Evolutionary conservation across 35 echinoderm and acorn worm species (phyloP).

Genomic region (Nesometra sesokonis): DNA sequence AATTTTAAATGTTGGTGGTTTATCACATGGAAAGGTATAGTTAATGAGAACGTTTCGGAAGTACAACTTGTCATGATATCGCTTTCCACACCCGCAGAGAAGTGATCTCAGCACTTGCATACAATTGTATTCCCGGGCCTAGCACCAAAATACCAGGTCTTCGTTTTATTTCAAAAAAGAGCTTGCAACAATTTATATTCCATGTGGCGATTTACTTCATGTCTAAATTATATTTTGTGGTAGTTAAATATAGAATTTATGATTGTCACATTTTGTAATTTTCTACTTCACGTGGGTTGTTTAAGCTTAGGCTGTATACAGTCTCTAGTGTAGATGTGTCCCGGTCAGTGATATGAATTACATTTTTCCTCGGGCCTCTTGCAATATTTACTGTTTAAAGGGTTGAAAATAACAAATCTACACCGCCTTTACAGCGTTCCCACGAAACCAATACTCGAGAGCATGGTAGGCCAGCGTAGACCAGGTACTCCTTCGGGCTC

Average conservation of each 20-base stretch:
- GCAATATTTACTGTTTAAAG: neutral
- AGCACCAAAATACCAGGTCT: too few species aligned
- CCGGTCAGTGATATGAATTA: neutral
- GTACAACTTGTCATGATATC: too few species aligned
- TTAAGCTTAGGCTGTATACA: neutral
- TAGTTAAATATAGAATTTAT: neutral
- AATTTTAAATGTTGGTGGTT: too few species aligned
- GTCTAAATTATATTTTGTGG: too few species aligned
- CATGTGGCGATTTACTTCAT: too few species aligned
- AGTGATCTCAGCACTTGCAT: too few species aligned
- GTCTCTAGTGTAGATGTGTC: neutral
- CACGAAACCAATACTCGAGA: neutral
- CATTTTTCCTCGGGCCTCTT: neutral
- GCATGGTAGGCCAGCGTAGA: neutral
- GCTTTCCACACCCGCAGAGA: too few species aligned
- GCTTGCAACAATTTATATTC: too few species aligned
- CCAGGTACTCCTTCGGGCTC: neutral
- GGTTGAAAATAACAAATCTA: constrained; percentile 1
- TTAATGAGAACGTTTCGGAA: too few species aligned
- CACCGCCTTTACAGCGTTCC: neutral
- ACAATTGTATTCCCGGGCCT: too few species aligned
- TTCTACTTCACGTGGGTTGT: neutral
- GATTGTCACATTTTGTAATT: neutral
- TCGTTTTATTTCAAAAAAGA: too few species aligned
- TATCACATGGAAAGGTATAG: too few species aligned